Percentiles rank a stretch among this genome's conserved stretches.
phyloP scores from a whole-genome alignment of 30 jellyfish, hydroid and myxozoan genomes.

The Catostylus mosaicus region DNA sequence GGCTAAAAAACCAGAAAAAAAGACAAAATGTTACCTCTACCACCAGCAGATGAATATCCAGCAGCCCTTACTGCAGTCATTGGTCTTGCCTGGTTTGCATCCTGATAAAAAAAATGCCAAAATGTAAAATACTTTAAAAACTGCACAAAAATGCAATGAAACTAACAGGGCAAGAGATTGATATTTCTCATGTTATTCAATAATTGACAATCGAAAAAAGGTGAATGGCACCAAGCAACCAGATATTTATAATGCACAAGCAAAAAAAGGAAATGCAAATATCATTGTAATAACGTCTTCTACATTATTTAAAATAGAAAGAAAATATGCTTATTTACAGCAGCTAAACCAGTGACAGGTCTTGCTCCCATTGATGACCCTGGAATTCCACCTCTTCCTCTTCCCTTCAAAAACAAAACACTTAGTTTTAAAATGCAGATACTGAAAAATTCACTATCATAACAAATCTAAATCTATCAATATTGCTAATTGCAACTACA shows the following conservation, averaged over 20 bases:
- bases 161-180: no score
- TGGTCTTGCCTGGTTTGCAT: conserved; percentile 97
- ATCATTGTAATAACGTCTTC: no score
- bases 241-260: no score
- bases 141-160: no score
- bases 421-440: no score
- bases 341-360: conserved; percentile 95
- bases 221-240: no score
- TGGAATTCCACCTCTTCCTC: conserved; percentile 85
- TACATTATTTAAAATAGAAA: no score
- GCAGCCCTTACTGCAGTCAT: conserved; percentile 99
- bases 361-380: conserved; percentile 97
- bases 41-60: conserved; percentile 88
- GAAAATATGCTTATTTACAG: conserved; percentile 65
- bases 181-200: no score
- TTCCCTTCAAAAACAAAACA: conserved; percentile 63
- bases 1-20: background rate
- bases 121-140: no score
- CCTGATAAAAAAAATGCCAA: conserved; percentile 54
- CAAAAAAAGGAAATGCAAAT: no score
- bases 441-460: background rate
- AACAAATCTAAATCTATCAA: no score
- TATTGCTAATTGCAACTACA: background rate
- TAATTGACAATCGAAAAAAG: no score
- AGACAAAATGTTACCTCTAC: conserved; percentile 25